Conservation (phyloP, 2,888 invertebrate genomes). For the Catocala fraxini region DNA sequence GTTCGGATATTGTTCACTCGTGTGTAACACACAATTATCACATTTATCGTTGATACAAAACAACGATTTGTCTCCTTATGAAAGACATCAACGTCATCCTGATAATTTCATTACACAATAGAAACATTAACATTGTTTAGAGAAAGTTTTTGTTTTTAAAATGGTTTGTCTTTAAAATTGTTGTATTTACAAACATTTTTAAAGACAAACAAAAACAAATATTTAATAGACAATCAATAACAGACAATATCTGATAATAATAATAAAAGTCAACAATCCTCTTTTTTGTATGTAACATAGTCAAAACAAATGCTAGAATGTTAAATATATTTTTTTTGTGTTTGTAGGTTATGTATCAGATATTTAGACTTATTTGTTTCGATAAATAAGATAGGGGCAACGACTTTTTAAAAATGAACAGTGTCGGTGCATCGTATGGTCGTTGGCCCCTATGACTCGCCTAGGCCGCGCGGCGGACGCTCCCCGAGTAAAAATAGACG, state of each 20-base stretch:
- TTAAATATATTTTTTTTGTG: not conserved
- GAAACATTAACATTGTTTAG: not conserved
- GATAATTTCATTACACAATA: not conserved
- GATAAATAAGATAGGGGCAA: constrained; percentile 67
- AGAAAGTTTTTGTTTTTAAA: no score
- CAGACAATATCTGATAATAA: no score
- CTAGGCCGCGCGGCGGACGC: constrained; percentile 47
- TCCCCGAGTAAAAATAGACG: constrained; percentile 74
- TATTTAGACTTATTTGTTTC: constrained; percentile 20
- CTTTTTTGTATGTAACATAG: no score
- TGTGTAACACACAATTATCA: no score
- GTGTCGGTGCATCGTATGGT: constrained; percentile 73
- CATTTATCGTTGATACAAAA: not conserved
- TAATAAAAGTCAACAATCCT: no score
- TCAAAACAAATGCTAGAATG: no score
- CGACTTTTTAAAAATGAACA: constrained; percentile 77
- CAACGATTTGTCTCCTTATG: constrained; percentile 25
- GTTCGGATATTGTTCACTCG: no score
- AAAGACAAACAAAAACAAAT: no score
- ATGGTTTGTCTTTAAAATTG: no score
- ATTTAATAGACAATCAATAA: no score
- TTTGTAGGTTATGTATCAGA: constrained; percentile 17
- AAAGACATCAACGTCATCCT: constrained; percentile 67
- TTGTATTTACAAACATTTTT: no score
- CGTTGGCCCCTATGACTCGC: constrained; percentile 73